Evolutionary conservation across 2,888 invertebrate genomes (phyloP).

Genomic region (Cheilosia impressa): DNA sequence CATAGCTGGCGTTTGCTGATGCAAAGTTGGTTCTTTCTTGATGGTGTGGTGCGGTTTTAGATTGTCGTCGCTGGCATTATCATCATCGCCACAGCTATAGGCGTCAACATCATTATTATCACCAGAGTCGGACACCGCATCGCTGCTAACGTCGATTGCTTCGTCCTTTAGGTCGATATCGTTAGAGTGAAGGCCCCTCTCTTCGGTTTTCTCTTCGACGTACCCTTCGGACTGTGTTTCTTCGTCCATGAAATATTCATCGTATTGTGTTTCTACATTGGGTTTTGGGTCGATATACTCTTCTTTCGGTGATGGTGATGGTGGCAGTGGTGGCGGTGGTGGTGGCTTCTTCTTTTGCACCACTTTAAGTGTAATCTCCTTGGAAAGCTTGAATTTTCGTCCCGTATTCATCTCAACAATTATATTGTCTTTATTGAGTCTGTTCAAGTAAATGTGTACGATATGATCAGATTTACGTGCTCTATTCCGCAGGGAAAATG

Average conservation of each 20-base stretch:
- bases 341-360: slow-evolving; percentile 33
- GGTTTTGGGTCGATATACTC: neutral
- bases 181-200: slow-evolving; percentile 17
- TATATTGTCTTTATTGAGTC: slow-evolving; percentile 50
- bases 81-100: neutral
- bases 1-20: neutral
- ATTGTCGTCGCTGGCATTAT: neutral
- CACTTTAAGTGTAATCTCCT: slow-evolving; percentile 59
- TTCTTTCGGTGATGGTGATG: neutral
- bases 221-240: slow-evolving; percentile 70
- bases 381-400: slow-evolving; percentile 62
- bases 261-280: neutral
- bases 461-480: slow-evolving; percentile 80
- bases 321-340: neutral
- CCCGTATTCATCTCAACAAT: slow-evolving; percentile 59
- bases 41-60: slow-evolving; percentile 17
- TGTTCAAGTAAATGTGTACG: slow-evolving; percentile 78
- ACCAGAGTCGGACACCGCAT: slow-evolving; percentile 65
- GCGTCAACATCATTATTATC: slow-evolving; percentile 38
- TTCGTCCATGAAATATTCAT: slow-evolving; percentile 27
- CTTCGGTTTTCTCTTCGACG: slow-evolving; percentile 14
- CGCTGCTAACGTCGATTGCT: slow-evolving; percentile 20
- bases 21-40: neutral
- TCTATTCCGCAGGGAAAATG: slow-evolving; percentile 80
- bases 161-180: slow-evolving; percentile 2